Base-by-base conservation (phyloP, 2,113 vertebrate genomes). In the Saimiri boliviensis region DNA sequence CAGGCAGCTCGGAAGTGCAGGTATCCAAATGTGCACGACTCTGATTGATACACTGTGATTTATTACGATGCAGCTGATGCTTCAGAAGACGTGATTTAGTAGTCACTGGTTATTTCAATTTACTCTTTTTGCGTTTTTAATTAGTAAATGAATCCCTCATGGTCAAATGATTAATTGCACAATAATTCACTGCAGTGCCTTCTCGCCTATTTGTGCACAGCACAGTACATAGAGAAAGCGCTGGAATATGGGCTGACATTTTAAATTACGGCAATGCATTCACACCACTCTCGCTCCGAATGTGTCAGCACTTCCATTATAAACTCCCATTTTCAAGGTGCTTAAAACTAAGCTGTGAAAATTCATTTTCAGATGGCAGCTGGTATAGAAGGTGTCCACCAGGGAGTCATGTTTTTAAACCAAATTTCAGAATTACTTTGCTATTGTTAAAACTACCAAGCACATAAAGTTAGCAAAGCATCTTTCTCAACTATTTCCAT, bases 111-210 rank as follows among this genome's bases (percentile, higher is more conserved):
- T 98, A 98, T 99, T 99, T 99, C 99, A 98, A 99, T 99, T 99
- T 98, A 97, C 96, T 99, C 98, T 99, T 99, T 99, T 99, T 99
- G 98, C 97, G 84, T 99, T 99, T 99, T 99, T 99, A 99, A 99
- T 99, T 99, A 99, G 99, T 99, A 99, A 99, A 99, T 99, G 99
- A 99, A 98, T 99, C 98, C 98, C 99, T 99, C 98, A 98, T 99
- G 99, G 98, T 99, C 98, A 93, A 98, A 98, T 99, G 99, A 99
- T 99, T 99, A 99, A 99, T 99, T 99, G 96, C 97, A 98, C 98
- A 98, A 98, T 99, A 98, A 99, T 98, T 98, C 98, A 99, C 96
- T 97, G 96, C 77, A 96, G 98, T 96, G 47, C 98, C 95, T 98
- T 98, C 97, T 97, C 97, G 96, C 86, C 96, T 94, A 25, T 98